phyloP scores from a whole-genome alignment of 2,113 vertebrate genomes.

The Ailuropoda melanoleuca region DNA sequence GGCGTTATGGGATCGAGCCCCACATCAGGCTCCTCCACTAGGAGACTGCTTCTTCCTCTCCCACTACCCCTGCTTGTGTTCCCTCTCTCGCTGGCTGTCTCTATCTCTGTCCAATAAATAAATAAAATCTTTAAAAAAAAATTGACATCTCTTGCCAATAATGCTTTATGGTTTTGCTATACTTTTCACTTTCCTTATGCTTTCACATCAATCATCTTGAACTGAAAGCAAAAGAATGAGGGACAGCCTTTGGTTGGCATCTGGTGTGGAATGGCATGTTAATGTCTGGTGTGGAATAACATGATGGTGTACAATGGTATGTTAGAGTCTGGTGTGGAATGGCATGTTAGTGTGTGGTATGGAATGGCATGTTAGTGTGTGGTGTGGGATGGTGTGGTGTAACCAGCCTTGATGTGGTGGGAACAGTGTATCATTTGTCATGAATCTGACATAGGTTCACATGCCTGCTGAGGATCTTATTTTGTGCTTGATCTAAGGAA shows the following conservation, averaged over 20 bases:
- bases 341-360: background rate
- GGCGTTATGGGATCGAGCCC: too few species aligned
- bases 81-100: too few species aligned
- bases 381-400: too few species aligned
- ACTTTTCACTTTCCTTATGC: background rate
- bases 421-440: background rate
- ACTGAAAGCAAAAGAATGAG: background rate
- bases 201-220: background rate
- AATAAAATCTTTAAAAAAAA: too few species aligned
- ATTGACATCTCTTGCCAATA: too few species aligned
- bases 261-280: too few species aligned
- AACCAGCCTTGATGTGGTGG: background rate
- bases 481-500: background rate
- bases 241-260: background rate
- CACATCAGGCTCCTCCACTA: too few species aligned
- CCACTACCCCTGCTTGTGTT: too few species aligned
- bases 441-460: background rate
- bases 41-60: too few species aligned
- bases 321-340: background rate
- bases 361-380: background rate
- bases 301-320: background rate
- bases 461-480: background rate
- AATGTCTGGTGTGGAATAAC: background rate
- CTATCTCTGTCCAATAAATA: too few species aligned
- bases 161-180: too few species aligned